phyloP scores from a whole-genome alignment of 2,113 vertebrate genomes.

The Microtus richardsoni region DNA sequence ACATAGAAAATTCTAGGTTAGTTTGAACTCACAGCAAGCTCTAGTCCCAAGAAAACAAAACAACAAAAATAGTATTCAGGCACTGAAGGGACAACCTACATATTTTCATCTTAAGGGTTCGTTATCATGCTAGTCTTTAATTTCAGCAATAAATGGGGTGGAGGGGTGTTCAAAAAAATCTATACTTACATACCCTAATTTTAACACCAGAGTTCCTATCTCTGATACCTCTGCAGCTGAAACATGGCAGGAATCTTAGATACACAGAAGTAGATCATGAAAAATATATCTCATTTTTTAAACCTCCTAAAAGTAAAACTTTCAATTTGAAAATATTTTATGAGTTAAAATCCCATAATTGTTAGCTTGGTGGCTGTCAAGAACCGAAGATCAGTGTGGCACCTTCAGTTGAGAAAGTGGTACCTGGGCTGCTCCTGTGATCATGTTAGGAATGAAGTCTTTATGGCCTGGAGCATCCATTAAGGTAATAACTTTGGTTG shows the following conservation, averaged over 20 bases:
- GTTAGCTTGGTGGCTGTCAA: slow-evolving; percentile 45
- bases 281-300: slow-evolving; percentile 30
- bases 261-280: background rate
- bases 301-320: slow-evolving; percentile 12
- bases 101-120: background rate
- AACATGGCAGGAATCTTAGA: slow-evolving; percentile 5
- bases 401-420: background rate
- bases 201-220: slow-evolving; percentile 20
- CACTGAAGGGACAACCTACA: background rate
- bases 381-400: background rate
- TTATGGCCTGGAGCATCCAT: slow-evolving; percentile 99
- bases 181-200: slow-evolving; percentile 1
- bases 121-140: background rate
- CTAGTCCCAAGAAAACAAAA: background rate
- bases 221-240: background rate
- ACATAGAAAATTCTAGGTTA: background rate
- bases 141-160: background rate
- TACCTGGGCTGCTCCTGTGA: slow-evolving; percentile 99
- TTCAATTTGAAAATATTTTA: slow-evolving; percentile 21
- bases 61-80: background rate
- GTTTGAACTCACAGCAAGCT: background rate
- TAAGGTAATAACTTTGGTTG: slow-evolving; percentile 95
- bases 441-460: slow-evolving; percentile 99
- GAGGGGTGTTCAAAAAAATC: background rate
- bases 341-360: slow-evolving; percentile 30